Evolutionary conservation across 2,113 vertebrate genomes (phyloP), one percentile per base, ranked within the genome.

Genomic region (Elaphurus davidianus): DNA sequence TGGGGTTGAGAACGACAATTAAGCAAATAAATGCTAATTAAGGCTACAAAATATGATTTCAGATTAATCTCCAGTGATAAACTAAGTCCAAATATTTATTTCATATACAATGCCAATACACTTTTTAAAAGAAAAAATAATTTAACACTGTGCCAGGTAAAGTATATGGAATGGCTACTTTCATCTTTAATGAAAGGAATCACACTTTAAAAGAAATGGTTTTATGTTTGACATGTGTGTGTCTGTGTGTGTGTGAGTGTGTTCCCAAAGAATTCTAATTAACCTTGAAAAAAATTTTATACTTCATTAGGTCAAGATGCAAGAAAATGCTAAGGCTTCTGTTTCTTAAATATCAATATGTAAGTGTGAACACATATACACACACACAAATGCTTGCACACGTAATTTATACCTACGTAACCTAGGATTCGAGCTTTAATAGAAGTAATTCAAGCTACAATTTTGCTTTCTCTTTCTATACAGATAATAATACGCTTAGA

Each of bases 21-120:
- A 99, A 98, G 98, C 96, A 99, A 99, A 99, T 99, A 98, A 99
- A 99, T 99, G 99, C 98, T 99, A 99, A 99, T 98, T 98, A 99
- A 98, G 98, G 97, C 96, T 98, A 97, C 12, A 97, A 99, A 99
- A 98, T 98, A 99, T 98, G 98, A 96, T 99, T 98, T 99, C 92
- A 98, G 96, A 99, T 98, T 98, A 98, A 98, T 99, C 89, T 98
- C 98, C 95, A 96, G 86, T 98, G 98, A 98, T 98, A 99, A 98
- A 99, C 97, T 97, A 98, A 99, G 95, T 98, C 96, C 98, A 99
- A 99, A 99, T 99, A 99, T 98, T 99, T 99, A 98, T 99, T 99
- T 98, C 85, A 98, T 25, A 93, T 87, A 45, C 93, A 98, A 98
- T n/a, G 95, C 81, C 81, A 98, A 98, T 94, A 93, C 28, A 52